A percentile compares a stretch with the other conserved stretches of the same genome.
Evolutionary conservation across 2,888 invertebrate genomes (phyloP).

Genomic region (Altica lythri): DNA sequence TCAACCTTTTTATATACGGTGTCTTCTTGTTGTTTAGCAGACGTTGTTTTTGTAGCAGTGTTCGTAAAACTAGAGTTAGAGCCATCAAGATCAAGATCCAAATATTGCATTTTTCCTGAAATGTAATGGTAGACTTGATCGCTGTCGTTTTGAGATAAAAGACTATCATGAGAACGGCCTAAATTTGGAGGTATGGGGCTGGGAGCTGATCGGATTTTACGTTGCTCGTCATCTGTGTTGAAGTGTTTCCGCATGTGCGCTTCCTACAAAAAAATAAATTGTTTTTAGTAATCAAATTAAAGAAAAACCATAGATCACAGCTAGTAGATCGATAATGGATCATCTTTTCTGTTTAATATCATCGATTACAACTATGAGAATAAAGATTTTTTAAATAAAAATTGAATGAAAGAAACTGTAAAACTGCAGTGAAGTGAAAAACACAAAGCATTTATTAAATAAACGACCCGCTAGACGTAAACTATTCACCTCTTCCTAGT

Average conservation of each 20-base stretch:
- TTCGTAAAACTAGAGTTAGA: constrained; percentile 24
- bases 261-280: constrained; percentile 37
- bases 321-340: not conserved
- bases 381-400: no score
- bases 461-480: no score
- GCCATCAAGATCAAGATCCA: constrained; percentile 79
- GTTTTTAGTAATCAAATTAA: not conserved
- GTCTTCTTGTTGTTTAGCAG: constrained; percentile 45
- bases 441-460: no score
- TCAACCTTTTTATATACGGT: constrained; percentile 91
- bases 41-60: constrained; percentile 31
- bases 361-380: no score
- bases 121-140: constrained; percentile 45
- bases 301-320: not conserved
- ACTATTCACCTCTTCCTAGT: no score
- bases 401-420: no score
- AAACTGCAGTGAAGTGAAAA: no score
- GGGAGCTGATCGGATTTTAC: constrained; percentile 58
- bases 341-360: no score
- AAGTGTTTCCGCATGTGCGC: constrained; percentile 51
- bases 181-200: constrained; percentile 60
- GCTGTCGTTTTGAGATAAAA: constrained; percentile 40
- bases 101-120: constrained; percentile 69
- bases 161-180: constrained; percentile 52
- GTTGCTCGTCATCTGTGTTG: constrained; percentile 52